Evolutionary conservation across 1,140 invertebrate species (phyloP).

Genomic region (Zophobas atratus): DNA sequence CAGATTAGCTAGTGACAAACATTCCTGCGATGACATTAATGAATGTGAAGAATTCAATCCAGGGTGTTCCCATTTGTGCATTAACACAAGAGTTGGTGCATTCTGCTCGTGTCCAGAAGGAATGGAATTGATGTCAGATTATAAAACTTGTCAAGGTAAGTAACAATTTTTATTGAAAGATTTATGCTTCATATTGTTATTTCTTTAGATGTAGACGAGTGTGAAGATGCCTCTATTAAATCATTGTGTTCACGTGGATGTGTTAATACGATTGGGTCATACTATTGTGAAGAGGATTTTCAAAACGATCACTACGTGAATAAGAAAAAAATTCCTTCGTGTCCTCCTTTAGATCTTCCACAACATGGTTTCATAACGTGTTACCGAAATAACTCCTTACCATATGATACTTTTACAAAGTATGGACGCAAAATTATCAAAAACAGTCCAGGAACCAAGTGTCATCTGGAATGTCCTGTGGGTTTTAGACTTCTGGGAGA

Average conservation of each 20-base stretch:
- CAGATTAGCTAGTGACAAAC: slow-evolving; percentile 67
- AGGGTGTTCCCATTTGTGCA: slow-evolving; percentile 59
- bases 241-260: not conserved
- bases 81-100: slow-evolving; percentile 52
- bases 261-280: slow-evolving; percentile 33
- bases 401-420: slow-evolving; percentile 3
- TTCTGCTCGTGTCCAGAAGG: slow-evolving; percentile 59
- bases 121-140: slow-evolving; percentile 55
- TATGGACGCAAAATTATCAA: slow-evolving; percentile 14
- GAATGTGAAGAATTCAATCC: slow-evolving; percentile 52
- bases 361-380: slow-evolving; percentile 30
- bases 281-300: slow-evolving; percentile 28
- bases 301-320: slow-evolving; percentile 11
- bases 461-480: slow-evolving; percentile 11
- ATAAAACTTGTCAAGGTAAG: slow-evolving; percentile 57
- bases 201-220: slow-evolving; percentile 34
- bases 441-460: slow-evolving; percentile 25
- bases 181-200: not conserved
- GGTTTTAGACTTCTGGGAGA: slow-evolving; percentile 13
- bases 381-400: slow-evolving; percentile 15
- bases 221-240: slow-evolving; percentile 5
- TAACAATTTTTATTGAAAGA: not conserved
- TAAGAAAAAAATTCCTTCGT: slow-evolving; percentile 7
- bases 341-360: slow-evolving; percentile 32
- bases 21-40: slow-evolving; percentile 67